A percentile compares a stretch with the other conserved stretches of the same genome.
phyloP scores from a whole-genome alignment of 2,888 invertebrate species.

The Embidobia sp. region DNA sequence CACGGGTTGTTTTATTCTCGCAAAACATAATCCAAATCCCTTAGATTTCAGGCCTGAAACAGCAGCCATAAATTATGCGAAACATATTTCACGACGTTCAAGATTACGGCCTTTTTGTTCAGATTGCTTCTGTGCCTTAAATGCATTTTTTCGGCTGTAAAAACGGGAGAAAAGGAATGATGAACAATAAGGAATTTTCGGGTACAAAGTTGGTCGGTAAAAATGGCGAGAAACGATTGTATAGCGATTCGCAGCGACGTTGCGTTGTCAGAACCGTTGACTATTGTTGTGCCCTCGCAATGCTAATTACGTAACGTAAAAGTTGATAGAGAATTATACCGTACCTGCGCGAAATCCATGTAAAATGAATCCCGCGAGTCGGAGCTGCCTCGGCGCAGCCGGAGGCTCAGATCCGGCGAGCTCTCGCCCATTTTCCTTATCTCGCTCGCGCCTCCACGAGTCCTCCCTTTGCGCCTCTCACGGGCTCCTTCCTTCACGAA shows the following conservation, averaged over 20 bases:
- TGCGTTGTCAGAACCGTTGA: too few relatives aligned
- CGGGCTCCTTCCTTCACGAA: constrained; percentile 72
- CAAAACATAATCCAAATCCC: not conserved
- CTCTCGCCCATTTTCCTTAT: constrained; percentile 86
- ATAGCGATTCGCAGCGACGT: too few relatives aligned
- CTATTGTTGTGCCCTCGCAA: constrained; percentile 2
- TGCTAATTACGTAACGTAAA: constrained; percentile 26
- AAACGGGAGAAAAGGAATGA: too few relatives aligned
- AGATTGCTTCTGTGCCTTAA: too few relatives aligned
- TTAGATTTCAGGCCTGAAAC: too few relatives aligned
- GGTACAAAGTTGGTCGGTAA: too few relatives aligned
- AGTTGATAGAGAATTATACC: constrained; percentile 38
- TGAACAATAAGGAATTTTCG: too few relatives aligned
- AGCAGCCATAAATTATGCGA: too few relatives aligned
- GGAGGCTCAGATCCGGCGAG: constrained; percentile 92
- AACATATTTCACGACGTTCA: too few relatives aligned
- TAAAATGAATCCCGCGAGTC: constrained; percentile 94
- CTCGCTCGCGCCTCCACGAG: constrained; percentile 58
- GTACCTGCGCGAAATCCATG: constrained; percentile 91
- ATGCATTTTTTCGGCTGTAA: too few relatives aligned
- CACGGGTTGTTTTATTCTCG: not conserved
- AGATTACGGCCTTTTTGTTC: too few relatives aligned
- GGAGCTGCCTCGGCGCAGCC: constrained; percentile 91
- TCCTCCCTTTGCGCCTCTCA: constrained; percentile 72
- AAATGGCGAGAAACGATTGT: not conserved